A percentile compares a stretch with the other conserved stretches of the same genome.
Conservation (phyloP, 2,888 invertebrate species). For the Drosophila recens region DNA sequence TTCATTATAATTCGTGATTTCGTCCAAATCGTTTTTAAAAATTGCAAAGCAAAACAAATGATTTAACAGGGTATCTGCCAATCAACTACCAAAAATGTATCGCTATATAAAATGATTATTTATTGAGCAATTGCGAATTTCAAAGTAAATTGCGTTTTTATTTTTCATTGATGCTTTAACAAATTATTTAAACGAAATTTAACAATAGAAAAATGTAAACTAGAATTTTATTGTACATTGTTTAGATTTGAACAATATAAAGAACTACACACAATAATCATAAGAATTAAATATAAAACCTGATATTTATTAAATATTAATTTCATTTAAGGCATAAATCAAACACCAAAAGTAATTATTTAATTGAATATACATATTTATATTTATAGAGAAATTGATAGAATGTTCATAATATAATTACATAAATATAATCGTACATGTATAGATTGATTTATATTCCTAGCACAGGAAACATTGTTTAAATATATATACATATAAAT, state of each 20-base stretch:
- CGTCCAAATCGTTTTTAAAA: not conserved
- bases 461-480: slow-evolving; percentile 62
- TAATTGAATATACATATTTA: slow-evolving; percentile 31
- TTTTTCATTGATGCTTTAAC: not conserved
- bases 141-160: slow-evolving; percentile 15
- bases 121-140: slow-evolving; percentile 13
- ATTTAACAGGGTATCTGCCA: slow-evolving; percentile 5
- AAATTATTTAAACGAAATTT: slow-evolving; percentile 33
- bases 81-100: not conserved
- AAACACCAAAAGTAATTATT: slow-evolving; percentile 69
- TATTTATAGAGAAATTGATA: slow-evolving; percentile 34
- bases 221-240: slow-evolving; percentile 21
- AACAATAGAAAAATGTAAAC: slow-evolving; percentile 15
- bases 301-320: slow-evolving; percentile 39
- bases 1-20: not conserved
- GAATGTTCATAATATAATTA: slow-evolving; percentile 59
- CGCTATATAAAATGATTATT: slow-evolving; percentile 15
- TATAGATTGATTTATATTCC: slow-evolving; percentile 23
- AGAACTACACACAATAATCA: slow-evolving; percentile 1
- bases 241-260: slow-evolving; percentile 22
- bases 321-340: slow-evolving; percentile 65
- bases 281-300: not conserved
- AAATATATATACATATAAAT: slow-evolving; percentile 48
- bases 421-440: slow-evolving; percentile 43
- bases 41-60: not conserved